Evolutionary conservation across 2,888 invertebrate species (phyloP).

Genomic region (Amphipyra tragopoginis): DNA sequence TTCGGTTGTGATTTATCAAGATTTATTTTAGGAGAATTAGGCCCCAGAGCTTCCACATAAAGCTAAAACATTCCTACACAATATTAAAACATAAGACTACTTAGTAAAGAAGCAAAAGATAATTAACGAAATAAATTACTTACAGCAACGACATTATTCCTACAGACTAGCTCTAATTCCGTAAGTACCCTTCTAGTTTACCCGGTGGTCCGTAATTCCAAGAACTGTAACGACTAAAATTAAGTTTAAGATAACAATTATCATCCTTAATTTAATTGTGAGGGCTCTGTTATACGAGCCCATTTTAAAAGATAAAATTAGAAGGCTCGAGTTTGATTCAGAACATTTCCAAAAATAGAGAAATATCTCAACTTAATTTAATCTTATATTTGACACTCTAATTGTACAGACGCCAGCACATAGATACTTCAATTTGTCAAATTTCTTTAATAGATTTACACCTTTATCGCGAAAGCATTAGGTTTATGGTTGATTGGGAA

Average conservation of each 20-base stretch:
- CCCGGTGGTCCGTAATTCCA: conserved; percentile 16
- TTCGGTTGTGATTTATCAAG: too few species aligned
- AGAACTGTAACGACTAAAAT: conserved; percentile 34
- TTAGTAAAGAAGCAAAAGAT: too few species aligned
- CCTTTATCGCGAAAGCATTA: too few species aligned
- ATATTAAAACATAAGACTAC: too few species aligned
- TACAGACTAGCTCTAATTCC: conserved; percentile 1
- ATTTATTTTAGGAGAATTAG: too few species aligned
- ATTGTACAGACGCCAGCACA: too few species aligned
- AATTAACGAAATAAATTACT: not conserved
- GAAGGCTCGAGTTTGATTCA: conserved; percentile 2
- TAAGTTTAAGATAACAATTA: conserved; percentile 48
- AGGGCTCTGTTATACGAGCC: conserved; percentile 32
- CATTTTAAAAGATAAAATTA: conserved; percentile 16
- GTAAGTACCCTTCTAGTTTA: conserved; percentile 9
- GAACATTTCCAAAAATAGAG: conserved; percentile 5
- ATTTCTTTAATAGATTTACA: too few species aligned
- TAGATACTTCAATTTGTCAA: too few species aligned
- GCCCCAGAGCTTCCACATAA: too few species aligned
- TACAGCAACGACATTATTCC: conserved; percentile 13
- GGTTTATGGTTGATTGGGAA: too few species aligned
- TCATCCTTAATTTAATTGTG: conserved; percentile 39
- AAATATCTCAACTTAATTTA: not conserved
- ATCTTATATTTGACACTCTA: too few species aligned
- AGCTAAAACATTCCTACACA: too few species aligned